Base-by-base conservation (phyloP, 2,113 vertebrate genomes). In the Mesoclemmys tuberculata region DNA sequence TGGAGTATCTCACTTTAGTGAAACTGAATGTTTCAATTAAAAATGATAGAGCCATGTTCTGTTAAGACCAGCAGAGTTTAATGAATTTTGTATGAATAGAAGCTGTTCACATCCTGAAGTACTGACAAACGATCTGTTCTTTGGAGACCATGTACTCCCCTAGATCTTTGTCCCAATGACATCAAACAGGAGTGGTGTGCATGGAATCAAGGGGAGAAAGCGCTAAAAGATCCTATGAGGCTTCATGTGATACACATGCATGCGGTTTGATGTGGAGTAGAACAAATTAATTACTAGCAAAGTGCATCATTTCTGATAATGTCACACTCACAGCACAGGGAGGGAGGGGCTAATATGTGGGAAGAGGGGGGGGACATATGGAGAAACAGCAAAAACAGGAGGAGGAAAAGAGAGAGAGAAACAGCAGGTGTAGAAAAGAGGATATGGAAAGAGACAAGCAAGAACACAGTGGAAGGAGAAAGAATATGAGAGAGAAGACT, bases 1-100 rank as follows among this genome's bases (percentile, higher is more conserved):
- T 96, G 92, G 97, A 96, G 93, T 91, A 94, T 95, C 95, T 97
- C 93, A 96, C 96, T 97, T 96, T 94, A 94, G 95, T 95, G 93
- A 94, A 97, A 96, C 83, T 16, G 95, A 96, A 96, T 0, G 90
- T 96, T 98, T 98, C 97, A 97, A 98, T 98, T 97, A 98, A 97
- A 97, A 97, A 94, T 88, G 96, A 97, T 95, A 97, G 95, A 96
- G 95, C 95, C 84, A 94, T 10, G 1, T 96, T 97, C 94, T 86
- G 97, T 97, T 97, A 97, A 97, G 93, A 95, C 96, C 97, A 97
- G 96, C 96, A 97, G 94, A 95, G 96, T 96, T 97, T 94, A 97
- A 97, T 97, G 95, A 91, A 97, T 96, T 96, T 96, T 97, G 96
- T 91, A 96, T 96, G 93, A 97, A 97, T 93, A 94, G 96, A 95